phyloP scores from a whole-genome alignment of 2,888 invertebrate genomes.

The Andrena hattorfiana region DNA sequence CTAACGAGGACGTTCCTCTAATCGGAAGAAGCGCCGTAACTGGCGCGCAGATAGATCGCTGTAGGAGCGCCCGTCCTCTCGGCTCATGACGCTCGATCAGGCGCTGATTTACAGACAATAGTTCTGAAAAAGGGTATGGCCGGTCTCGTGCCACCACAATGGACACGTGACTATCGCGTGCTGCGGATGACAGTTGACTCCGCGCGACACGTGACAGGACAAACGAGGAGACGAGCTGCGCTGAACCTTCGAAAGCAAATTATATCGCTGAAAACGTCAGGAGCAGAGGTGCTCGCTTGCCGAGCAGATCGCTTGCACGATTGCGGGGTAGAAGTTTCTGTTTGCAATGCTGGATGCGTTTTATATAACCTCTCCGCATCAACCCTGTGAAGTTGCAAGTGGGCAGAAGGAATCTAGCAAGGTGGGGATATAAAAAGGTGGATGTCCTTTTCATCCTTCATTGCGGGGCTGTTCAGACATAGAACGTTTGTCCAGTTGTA shows the following conservation, averaged over 20 bases:
- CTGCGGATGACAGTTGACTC: slow-evolving; percentile 75
- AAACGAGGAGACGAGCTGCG: slow-evolving; percentile 64
- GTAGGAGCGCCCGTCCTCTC: slow-evolving; percentile 44
- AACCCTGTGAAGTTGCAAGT: not conserved
- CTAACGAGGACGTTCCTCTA: slow-evolving; percentile 63
- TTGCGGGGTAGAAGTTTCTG: not conserved
- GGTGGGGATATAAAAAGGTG: not conserved
- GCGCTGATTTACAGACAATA: slow-evolving; percentile 75
- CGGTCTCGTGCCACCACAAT: slow-evolving; percentile 68
- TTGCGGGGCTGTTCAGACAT: not conserved
- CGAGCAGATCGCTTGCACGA: slow-evolving; percentile 35
- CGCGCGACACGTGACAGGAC: slow-evolving; percentile 69
- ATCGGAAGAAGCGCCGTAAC: slow-evolving; percentile 28
- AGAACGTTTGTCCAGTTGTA: not conserved
- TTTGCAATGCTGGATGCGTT: not conserved
- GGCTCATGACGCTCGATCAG: slow-evolving; percentile 63
- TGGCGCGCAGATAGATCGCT: slow-evolving; percentile 54
- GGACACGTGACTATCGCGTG: slow-evolving; percentile 73
- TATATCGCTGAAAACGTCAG: slow-evolving; percentile 56
- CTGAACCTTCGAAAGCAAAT: slow-evolving; percentile 50
- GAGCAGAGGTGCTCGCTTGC: slow-evolving; percentile 27
- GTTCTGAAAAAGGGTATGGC: slow-evolving; percentile 70
- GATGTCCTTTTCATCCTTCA: not conserved
- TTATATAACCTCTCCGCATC: not conserved
- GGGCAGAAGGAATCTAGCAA: not conserved